Evolutionary conservation across 2,113 vertebrate species (phyloP), one percentile per base, ranked within the genome.

Genomic region (Monopterus albus): DNA sequence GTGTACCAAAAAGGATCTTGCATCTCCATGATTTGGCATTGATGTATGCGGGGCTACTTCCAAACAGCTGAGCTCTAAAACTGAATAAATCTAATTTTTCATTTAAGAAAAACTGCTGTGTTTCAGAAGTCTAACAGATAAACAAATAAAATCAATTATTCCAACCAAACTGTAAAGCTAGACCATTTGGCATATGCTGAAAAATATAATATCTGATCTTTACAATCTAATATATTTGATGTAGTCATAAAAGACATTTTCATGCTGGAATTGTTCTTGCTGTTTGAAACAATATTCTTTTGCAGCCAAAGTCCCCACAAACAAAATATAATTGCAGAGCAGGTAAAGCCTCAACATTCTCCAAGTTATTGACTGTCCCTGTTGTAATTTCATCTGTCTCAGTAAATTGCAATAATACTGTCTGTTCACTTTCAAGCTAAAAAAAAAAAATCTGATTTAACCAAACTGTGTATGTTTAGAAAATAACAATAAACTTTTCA

Each of bases 141-240:
- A 81, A 89, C 62, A 89, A 82, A 92, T 79, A 84, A 80, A 86
- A 86, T 75, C 84, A 87, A 87, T 90, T 86, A 83, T 26, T 55
- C 42, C 84, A 75, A 82, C 71, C 74, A 89, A 75, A 92, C 75
- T 89, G 91, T 87, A 75, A 83, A 87, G 91, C 63, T 90, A 81
- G 91, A 93, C 89, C 94, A 96, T 95, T 94, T 97, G 94, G 88
- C 94, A 91, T 78, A 90, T 83, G 86, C 82, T 93, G 91, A 92
- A 91, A 93, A 95, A 94, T 89, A 93, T 92, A 89, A 88, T 82
- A 93, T 93, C 69, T 94, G 83, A 92, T 88, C 52, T 85, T 83
- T 69, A 55, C 20, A 88, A 89, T 86, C 76, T 64, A 74, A 95
- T 90, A 95, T 82, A 72, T 84, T 68, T 75, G 65, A 86, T 85